Evolutionary conservation across 1,140 invertebrate species (phyloP), one percentile per base, ranked within the genome.

Genomic region (Delia radicum): DNA sequence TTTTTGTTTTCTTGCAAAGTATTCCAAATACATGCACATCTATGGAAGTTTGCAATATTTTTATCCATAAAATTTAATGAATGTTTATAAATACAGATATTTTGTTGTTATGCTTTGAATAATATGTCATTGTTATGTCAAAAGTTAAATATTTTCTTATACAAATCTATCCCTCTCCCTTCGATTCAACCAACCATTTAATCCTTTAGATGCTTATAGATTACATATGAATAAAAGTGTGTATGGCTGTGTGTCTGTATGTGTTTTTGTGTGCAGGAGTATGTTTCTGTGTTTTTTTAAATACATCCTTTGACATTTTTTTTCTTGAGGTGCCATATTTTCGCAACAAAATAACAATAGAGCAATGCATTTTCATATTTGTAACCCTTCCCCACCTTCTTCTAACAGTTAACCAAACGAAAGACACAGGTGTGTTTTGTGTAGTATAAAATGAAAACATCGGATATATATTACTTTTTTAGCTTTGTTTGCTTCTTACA

Each of bases 271-370:
- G 7, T 42, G 12, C n/a, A n/a, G n/a, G n/a, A n/a, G 1, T 42
- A 3, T 67, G 1, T 28, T 28, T 65, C 6, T 67, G 6, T 33
- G 18, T 27, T 33, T 18, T 18, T 69, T 37, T 37, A 18, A 18
- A 33, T 69, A 37, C 29, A 69, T 69, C 65, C 65, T 69, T 69
- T 69, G 65, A 69, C 65, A 69, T 69, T 55, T 33, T 24, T 69
- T 18, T 29, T 67, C 27, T 29, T 29, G 29, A 31, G 63, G 27
- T 67, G 28, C 63, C 63, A 31, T 67, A 33, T 33, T 37, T 69
- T 69, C 48, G 29, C 29, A 37, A 69, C 65, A 69, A 69, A 69
- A 29, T 69, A 69, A 69, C 29, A 69, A 69, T 33, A 26, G 29
- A 69, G 4, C 10, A n/a, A 24, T 69, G 65, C 65, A 69, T 29